Evolutionary conservation across 2,113 vertebrate species (phyloP).

Genomic region (Cyanoderma ruficeps): DNA sequence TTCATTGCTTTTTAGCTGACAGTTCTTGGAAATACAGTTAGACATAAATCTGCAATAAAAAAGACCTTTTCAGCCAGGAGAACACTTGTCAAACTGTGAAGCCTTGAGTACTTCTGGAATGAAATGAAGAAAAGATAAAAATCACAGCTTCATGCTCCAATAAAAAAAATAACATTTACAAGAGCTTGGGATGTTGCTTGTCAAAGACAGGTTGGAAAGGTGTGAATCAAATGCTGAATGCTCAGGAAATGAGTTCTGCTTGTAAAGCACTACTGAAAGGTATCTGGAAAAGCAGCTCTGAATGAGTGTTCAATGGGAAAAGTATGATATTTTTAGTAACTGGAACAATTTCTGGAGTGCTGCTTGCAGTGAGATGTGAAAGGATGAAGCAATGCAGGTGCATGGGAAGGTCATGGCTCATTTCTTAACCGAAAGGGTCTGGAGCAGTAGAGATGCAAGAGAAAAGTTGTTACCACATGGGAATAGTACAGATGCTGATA

Average conservation of each 20-base stretch:
- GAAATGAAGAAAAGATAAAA: not conserved
- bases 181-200: not conserved
- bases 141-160: not conserved
- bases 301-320: no score
- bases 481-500: not conserved
- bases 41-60: not conserved
- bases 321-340: not conserved
- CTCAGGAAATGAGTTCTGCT: not conserved
- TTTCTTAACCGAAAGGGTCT: not conserved
- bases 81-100: constrained; percentile 17
- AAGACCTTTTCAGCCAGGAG: not conserved
- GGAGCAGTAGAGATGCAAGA: not conserved
- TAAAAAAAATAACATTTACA: not conserved
- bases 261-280: not conserved
- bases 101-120: not conserved
- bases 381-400: not conserved
- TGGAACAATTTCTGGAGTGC: not conserved
- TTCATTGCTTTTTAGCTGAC: not conserved
- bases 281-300: not conserved
- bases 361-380: not conserved
- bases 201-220: not conserved
- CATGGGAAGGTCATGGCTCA: not conserved
- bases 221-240: not conserved
- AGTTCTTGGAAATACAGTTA: not conserved
- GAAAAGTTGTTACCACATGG: not conserved